A percentile compares a stretch with the other conserved stretches of the same genome.
phyloP scores from a whole-genome alignment of 2,113 vertebrate species.

The Corynorhinus townsendii region DNA sequence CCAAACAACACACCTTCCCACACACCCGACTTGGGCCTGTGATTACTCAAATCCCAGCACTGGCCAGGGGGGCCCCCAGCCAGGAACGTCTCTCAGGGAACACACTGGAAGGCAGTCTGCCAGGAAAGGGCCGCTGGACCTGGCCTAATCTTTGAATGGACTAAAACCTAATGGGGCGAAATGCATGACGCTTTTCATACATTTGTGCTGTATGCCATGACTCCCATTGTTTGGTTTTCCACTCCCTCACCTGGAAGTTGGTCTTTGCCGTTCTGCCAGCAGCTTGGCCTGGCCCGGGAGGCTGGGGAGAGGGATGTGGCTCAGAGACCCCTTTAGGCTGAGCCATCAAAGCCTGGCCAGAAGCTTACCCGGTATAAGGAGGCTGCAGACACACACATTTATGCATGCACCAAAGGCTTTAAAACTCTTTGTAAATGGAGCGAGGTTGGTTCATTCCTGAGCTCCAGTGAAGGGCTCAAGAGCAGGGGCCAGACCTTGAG shows the following conservation, averaged over 20 bases:
- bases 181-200: neutral
- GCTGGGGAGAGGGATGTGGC: too few species aligned
- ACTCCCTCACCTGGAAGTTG: neutral
- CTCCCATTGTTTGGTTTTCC: neutral
- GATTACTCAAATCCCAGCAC: constrained; percentile 61
- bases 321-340: neutral
- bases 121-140: neutral
- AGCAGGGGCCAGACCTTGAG: neutral
- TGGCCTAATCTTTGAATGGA: neutral
- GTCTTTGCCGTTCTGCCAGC: neutral
- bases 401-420: neutral
- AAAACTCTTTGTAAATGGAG: neutral
- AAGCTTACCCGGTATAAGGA: neutral
- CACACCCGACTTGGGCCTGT: constrained; percentile 31
- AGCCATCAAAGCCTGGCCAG: neutral
- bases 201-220: neutral
- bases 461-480: neutral
- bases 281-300: neutral
- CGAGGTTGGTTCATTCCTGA: too few species aligned
- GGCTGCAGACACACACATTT: neutral
- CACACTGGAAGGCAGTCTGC: neutral
- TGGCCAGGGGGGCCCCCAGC: neutral
- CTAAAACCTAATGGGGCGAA: neutral
- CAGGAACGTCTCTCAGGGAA: neutral
- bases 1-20: constrained; percentile 59